Evolutionary conservation across 2,888 invertebrate species (phyloP), one percentile per base, ranked within the genome.

Genomic region (Zygothrica quintamaculata): DNA sequence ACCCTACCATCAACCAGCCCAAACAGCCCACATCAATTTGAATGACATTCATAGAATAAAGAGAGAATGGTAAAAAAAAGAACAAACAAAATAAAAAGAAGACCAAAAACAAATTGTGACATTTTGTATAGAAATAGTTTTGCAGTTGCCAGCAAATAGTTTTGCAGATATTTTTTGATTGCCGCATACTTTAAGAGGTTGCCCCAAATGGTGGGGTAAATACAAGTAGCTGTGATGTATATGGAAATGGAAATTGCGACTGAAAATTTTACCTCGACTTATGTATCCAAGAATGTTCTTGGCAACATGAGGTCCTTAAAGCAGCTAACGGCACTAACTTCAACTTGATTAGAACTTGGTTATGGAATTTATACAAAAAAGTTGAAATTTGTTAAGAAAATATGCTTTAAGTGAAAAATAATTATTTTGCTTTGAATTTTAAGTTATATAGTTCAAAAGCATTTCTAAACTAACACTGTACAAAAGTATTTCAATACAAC

Each of bases 71-170:
- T n/a, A n/a, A n/a, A n/a, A n/a, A n/a, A n/a, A n/a, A n/a, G n/a
- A n/a, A n/a, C n/a, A n/a, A n/a, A n/a, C n/a, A n/a, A n/a, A n/a
- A n/a, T n/a, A n/a, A n/a, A n/a, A n/a, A n/a, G n/a, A n/a, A n/a
- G n/a, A n/a, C n/a, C 61, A 57, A 57, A 73, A 70, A 71, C 67
- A 77, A 84, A 80, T 80, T 82, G 81, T 82, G 81, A 82, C 81
- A 82, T 80, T n/a, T 77, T 80, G 86, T 80, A 84, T 65, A 73
- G 78, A 80, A 80, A 80, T 85, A 82, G 79, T 80, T 80, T 64
- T 78, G 76, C 81, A 77, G 71, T 60, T 74, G 65, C 61, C 61
- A 62, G 65, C 79, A 81, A 87, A 82, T 81, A 87, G 77, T 87
- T 81, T 55, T 65, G 61, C 81, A 81, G 77, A 82, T 73, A 80